Conservation (phyloP, 2,797 vertebrate species). For the Jordanella pulchra region DNA sequence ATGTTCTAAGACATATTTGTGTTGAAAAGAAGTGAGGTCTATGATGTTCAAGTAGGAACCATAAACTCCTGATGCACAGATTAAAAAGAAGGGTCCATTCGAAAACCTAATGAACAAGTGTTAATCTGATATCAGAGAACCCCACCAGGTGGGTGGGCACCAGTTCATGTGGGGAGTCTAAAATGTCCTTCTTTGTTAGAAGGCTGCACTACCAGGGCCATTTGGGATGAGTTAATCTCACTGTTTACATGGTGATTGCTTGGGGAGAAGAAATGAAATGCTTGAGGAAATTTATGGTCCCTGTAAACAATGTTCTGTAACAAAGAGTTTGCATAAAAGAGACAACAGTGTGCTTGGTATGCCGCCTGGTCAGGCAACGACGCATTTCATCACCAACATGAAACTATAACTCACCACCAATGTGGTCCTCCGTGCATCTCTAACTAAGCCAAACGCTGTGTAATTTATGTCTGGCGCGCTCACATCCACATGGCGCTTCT, state of each 20-base stretch:
- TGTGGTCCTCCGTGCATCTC: neutral
- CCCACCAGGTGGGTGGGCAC: constrained; percentile 9
- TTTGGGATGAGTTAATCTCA: constrained; percentile 21
- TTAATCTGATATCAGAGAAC: constrained; percentile 37
- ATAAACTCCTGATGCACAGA: constrained; percentile 39
- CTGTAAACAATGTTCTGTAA: constrained; percentile 18
- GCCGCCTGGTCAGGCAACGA: constrained; percentile 14
- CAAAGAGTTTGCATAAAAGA: constrained; percentile 15
- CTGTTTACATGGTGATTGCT: constrained; percentile 21
- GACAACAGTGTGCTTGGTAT: neutral
- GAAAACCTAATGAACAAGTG: constrained; percentile 32
- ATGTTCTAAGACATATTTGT: too few species aligned
- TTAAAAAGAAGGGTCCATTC: constrained; percentile 41
- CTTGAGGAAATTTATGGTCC: constrained; percentile 12
- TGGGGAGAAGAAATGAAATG: constrained; percentile 12
- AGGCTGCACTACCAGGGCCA: constrained; percentile 1
- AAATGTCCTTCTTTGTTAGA: constrained; percentile 20
- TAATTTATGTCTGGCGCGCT: constrained; percentile 29
- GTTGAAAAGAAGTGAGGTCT: too few species aligned
- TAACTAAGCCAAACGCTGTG: constrained; percentile 14
- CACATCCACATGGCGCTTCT: constrained; percentile 20
- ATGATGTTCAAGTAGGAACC: neutral
- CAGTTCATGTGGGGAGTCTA: constrained; percentile 17
- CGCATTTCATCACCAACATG: constrained; percentile 31
- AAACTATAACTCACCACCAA: constrained; percentile 4